Evolutionary conservation across 1,140 invertebrate species (phyloP), one percentile per base, ranked within the genome.

Genomic region (Brachionus paranguensis): DNA sequence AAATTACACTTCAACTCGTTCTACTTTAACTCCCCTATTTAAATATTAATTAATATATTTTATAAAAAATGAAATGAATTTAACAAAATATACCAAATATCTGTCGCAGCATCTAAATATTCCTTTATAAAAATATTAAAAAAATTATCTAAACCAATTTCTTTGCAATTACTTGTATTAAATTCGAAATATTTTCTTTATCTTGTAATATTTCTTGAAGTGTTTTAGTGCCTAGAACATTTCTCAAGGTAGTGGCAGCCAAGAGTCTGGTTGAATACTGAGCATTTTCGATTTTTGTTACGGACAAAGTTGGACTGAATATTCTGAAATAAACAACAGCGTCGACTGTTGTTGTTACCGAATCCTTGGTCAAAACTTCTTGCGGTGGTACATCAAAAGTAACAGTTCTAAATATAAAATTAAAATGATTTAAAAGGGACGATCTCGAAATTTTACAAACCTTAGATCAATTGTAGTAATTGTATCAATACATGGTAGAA

Each of bases 281-380:
- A 10, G 79, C 27, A 83, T 85, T 84, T 78, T 85, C 85, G 8
- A 85, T 79, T 50, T 84, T 83, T 3, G 74, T 83, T 14, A 85
- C 78, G 1, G 55, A 68, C 17, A 68, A 12, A 83, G 68, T 27
- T 65, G 47, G 72, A 65, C 50, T 29, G 84, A 65, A 64, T 20
- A 64, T 33, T 84, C 85, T 27, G 24, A 17, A 29, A 65, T 70
- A 65, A 53, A 68, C 33, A 84, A 79, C 55, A 70, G 53, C 76
- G 64, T 68, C 70, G 11, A 76, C 29, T 60, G 85, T 47, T n/a
- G 85, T 83, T 43, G 85, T 85, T 0, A 85, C 85, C 7, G 84
- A 85, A 68, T 85, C 85, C 50, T 78, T 85, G 7, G 85, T 85
- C 45, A 85, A 68, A 55, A 85, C 53, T 43, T 85, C 85, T 60